Evolutionary conservation across 2,797 vertebrate genomes (phyloP).

Genomic region (Molossus molossus): DNA sequence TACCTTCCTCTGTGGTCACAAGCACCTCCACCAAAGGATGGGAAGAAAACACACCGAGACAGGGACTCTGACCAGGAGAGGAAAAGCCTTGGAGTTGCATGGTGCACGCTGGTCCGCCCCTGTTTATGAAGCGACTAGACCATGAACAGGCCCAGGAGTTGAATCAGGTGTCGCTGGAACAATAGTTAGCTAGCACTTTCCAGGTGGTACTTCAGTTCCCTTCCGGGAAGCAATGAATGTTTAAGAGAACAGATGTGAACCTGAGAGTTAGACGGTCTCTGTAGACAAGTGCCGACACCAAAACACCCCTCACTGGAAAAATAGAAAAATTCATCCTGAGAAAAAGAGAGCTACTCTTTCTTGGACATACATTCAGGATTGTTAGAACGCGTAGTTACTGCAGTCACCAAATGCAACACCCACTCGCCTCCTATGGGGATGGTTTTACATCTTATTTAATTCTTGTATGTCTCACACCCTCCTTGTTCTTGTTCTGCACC

Average conservation of each 20-base stretch:
- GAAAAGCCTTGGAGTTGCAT: not conserved
- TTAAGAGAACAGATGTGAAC: not conserved
- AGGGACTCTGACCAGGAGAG: not conserved
- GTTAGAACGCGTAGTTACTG: rapidly evolving
- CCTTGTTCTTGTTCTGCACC: not conserved
- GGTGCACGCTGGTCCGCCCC: not conserved
- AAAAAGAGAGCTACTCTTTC: not conserved
- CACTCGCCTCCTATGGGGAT: rapidly evolving
- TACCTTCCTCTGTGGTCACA: not conserved
- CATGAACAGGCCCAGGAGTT: too few species aligned
- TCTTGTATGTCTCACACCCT: not conserved
- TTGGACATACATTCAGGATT: not conserved
- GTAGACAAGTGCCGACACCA: not conserved
- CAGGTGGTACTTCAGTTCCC: not conserved
- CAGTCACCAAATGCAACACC: not conserved
- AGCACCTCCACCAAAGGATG: not conserved
- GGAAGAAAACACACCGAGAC: not conserved
- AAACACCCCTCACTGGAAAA: not conserved
- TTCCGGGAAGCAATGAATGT: not conserved
- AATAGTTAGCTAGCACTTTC: not conserved
- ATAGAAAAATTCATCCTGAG: not conserved
- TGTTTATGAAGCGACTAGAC: not conserved
- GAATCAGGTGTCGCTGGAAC: not conserved
- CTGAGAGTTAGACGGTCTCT: not conserved
- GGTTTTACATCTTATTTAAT: not conserved